Evolutionary conservation across 1,140 invertebrate genomes (phyloP).

Genomic region (Cataglyphis hispanica): DNA sequence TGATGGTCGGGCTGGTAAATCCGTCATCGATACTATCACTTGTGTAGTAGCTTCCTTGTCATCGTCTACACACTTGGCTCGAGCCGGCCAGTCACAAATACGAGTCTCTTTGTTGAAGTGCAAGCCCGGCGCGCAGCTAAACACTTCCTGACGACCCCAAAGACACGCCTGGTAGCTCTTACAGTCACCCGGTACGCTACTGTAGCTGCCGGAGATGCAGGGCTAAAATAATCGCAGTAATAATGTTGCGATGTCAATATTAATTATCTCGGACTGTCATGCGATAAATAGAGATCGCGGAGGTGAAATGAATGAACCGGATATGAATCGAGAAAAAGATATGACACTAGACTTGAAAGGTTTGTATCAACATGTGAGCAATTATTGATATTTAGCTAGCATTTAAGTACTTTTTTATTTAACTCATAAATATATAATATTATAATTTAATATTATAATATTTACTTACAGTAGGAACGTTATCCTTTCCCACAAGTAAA

Average conservation of each 20-base stretch:
- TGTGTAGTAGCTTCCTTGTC: neutral
- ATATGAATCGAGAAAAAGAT: neutral
- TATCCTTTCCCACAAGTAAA: conserved; percentile 64
- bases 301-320: conserved; percentile 19
- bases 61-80: conserved; percentile 88
- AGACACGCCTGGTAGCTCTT: conserved; percentile 92
- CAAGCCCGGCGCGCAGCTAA: conserved; percentile 91
- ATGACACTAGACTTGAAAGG: neutral
- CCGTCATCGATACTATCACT: neutral
- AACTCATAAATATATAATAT: neutral
- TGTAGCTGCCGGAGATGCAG: conserved; percentile 90
- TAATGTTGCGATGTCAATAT: neutral
- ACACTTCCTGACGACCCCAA: conserved; percentile 91
- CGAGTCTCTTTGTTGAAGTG: conserved; percentile 91
- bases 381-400: neutral
- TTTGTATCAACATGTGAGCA: neutral
- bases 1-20: neutral
- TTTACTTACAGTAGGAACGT: conserved; percentile 38
- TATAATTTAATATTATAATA: neutral
- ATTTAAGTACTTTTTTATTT: neutral
- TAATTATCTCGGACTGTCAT: neutral
- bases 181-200: conserved; percentile 90
- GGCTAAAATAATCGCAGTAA: conserved; percentile 73
- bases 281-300: conserved; percentile 5
- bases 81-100: conserved; percentile 93